Evolutionary conservation across 2,113 vertebrate species (phyloP), one percentile per base, ranked within the genome.

Genomic region (Phodopus roborovskii): DNA sequence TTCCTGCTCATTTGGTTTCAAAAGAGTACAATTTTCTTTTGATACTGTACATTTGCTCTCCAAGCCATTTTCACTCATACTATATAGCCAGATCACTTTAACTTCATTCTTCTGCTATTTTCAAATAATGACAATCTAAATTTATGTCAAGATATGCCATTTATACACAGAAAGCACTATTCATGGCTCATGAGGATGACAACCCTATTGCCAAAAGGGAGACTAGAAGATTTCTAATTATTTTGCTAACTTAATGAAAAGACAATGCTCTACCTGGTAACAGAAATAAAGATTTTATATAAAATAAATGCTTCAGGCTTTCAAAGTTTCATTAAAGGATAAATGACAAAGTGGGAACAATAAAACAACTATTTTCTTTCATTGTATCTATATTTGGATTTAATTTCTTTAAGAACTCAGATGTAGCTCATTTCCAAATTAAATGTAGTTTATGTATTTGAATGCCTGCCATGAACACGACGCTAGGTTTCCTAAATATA

Each of bases 351-450:
- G 6, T 77, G 60, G 78, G 74, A 93, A 15, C 48, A 92, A 92
- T 82, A 85, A 88, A 92, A 24, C 8, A 79, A 6, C 10, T 28
- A 42, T 58, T 92, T 96, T 94, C 30, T 94, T 81, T 94, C 48
- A 82, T 56, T 95, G 24, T 56, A 16, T 82, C 68, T 94, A 62
- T 91, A 94, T 86, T 89, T 96, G 92, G 12, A 91, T 88, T 83
- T 73, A 68, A 91, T 93, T 96, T 84, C 75, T 93, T 91, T 26
- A 96, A 95, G 78, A 96, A 91, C 91, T 91, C 39, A 91, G 24
- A 96, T 83, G 39, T 33, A 89, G 84, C 60, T 89, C 60, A 89
- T 92, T 96, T 97, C 15, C 53, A 93, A 93, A 96, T 92, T 97
- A 92, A 93, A 91, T 94, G 66, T 68, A 73, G 71, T 95, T 96